phyloP scores from a whole-genome alignment of 2,888 invertebrate genomes.

The Allophyes oxyacanthae region DNA sequence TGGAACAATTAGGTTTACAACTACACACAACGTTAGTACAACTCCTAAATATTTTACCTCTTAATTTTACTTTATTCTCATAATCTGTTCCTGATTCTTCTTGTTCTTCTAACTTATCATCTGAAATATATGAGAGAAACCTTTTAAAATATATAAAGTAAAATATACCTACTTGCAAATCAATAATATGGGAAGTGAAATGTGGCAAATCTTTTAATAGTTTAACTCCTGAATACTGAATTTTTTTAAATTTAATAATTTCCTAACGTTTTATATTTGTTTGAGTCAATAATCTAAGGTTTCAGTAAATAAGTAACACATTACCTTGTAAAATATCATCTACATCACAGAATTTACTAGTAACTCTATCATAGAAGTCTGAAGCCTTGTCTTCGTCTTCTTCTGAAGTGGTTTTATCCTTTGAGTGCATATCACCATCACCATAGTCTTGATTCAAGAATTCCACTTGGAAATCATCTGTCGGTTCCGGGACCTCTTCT shows the following conservation, averaged over 20 bases:
- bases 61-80: conserved; percentile 43
- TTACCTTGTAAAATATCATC: conserved; percentile 54
- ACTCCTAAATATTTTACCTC: conserved; percentile 38
- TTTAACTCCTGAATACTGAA: no score
- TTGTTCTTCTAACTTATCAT: conserved; percentile 31
- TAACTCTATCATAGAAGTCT: conserved; percentile 36
- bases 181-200: no score
- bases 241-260: no score
- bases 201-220: no score
- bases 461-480: conserved; percentile 39
- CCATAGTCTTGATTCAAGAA: conserved; percentile 43
- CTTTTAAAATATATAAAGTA: not conserved
- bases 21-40: not conserved
- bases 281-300: no score
- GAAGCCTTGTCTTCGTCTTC: conserved; percentile 34
- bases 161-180: no score
- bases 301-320: no score
- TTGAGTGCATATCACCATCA: conserved; percentile 40
- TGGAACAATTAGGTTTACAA: not conserved
- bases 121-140: conserved; percentile 19
- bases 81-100: conserved; percentile 52
- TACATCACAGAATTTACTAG: conserved; percentile 53
- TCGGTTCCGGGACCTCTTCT: conserved; percentile 35
- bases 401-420: conserved; percentile 44
- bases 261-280: no score